Conservation (phyloP, 2,888 invertebrate species). For the Phasia obesa region DNA sequence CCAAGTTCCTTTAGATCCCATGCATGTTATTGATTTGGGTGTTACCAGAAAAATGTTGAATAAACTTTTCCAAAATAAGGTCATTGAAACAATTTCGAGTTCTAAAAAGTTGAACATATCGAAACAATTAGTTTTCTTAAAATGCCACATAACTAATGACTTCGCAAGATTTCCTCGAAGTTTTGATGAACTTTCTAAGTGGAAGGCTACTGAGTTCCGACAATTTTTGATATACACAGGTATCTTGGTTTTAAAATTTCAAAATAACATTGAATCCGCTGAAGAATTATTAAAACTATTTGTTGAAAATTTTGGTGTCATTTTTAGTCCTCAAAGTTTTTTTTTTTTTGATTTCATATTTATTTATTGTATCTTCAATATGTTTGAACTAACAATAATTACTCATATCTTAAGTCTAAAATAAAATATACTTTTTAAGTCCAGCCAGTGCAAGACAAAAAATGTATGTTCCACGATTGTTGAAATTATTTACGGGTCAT, state of each 20-base stretch:
- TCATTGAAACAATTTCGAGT: conserved; percentile 28
- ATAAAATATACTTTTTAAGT: too few species aligned
- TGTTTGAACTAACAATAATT: too few species aligned
- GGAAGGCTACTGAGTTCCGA: conserved; percentile 64
- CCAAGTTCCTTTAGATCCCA: conserved; percentile 73
- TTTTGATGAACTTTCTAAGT: conserved; percentile 65
- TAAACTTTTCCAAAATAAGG: conserved; percentile 41
- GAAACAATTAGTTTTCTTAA: conserved; percentile 37
- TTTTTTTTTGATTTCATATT: too few species aligned
- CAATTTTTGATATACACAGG: conserved; percentile 65
- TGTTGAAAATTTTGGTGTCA: conserved; percentile 57
- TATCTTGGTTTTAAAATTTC: conserved; percentile 63
- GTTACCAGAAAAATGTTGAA: conserved; percentile 61
- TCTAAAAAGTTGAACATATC: conserved; percentile 4
- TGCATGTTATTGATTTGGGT: conserved; percentile 73
- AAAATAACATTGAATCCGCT: conserved; percentile 45
- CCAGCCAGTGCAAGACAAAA: too few species aligned
- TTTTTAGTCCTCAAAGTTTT: conserved; percentile 59
- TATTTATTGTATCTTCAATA: too few species aligned
- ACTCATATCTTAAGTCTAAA: too few species aligned
- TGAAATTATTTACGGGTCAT: too few species aligned
- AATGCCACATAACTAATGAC: conserved; percentile 58
- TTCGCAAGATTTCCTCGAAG: conserved; percentile 63
- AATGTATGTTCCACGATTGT: too few species aligned
- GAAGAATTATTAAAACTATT: conserved; percentile 60